Conservation (phyloP, 2,888 invertebrate genomes). For the Temnothorax ravouxi region DNA sequence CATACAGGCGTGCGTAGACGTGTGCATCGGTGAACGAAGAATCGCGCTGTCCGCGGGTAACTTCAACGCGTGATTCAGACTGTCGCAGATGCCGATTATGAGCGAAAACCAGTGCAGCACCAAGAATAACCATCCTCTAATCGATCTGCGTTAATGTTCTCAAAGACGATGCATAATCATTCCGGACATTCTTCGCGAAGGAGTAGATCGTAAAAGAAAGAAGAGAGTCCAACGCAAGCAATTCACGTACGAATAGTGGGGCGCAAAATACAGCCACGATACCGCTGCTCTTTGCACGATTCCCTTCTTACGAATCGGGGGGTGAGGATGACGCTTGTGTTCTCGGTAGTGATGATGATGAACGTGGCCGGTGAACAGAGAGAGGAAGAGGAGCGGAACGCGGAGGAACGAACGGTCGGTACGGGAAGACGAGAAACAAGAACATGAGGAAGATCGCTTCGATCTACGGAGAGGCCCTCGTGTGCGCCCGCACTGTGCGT, state of each 20-base stretch:
- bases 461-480: constrained; percentile 35
- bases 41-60: neutral
- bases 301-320: constrained; percentile 19
- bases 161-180: neutral
- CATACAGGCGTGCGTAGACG: constrained; percentile 72
- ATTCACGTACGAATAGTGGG: neutral
- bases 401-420: constrained; percentile 16
- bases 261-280: neutral
- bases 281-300: constrained; percentile 1
- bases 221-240: neutral
- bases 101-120: neutral
- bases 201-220: neutral
- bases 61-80: neutral
- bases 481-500: constrained; percentile 22
- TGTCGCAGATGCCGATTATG: neutral
- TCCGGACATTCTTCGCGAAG: neutral
- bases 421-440: constrained; percentile 36
- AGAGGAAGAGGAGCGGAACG: constrained; percentile 8
- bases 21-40: constrained; percentile 63
- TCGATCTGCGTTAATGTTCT: neutral
- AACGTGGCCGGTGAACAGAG: constrained; percentile 29
- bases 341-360: constrained; percentile 42
- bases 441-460: constrained; percentile 44
- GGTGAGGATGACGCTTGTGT: constrained; percentile 27
- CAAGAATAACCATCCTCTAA: neutral